Evolutionary conservation across 1,140 invertebrate species (phyloP), one percentile per base, ranked within the genome.

Genomic region (Melipona quadrifasciata): DNA sequence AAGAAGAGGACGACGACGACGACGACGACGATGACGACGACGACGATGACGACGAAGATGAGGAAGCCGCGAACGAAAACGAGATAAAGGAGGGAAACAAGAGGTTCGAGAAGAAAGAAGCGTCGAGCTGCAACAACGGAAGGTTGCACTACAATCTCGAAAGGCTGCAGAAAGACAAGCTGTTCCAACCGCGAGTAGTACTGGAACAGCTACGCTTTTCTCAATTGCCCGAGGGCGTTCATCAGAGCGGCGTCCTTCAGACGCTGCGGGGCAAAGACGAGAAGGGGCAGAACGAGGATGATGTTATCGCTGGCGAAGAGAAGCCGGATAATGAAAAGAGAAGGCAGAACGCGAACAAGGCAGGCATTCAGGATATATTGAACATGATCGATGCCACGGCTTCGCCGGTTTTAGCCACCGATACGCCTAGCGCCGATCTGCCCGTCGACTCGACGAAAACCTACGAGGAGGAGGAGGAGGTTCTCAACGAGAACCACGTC

Each of bases 111-210:
- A n/a, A 86, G 79, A 85, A 87, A 71, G 86, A 87, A 64, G 51
- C 27, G 79, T 75, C n/a, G 51, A 82, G 55, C 0, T 17, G 78
- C 19, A 74, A 82, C 19, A 74, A 82, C 34, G 83, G 70, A 21
- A 81, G 91, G 91, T 80, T 31, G 31, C 31, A 58, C 14, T 82
- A 85, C 12, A 83, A 86, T 67, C 82, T 94, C 61, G 91, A 95
- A 72, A 92, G 85, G 72, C 80, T 92, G 72, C 89, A 91, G 24
- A 94, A 91, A 34, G 89, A 93, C 91, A 92, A 90, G 76, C 83
- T 91, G 76, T 92, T 93, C 39, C 95, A 93, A 57, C 95, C 93
- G 5, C 90, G 93, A 85, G 94, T 94, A 0, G 90, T 94, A n/a
- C 83, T 94, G 39, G 94, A 94, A 75, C 93, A 93, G 82, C 79